These are phyloP conservation scores for Nipponacmea schrenckii DNA, from an alignment of 2,888 invertebrate species.

Conservation along the genomic window DNA sequence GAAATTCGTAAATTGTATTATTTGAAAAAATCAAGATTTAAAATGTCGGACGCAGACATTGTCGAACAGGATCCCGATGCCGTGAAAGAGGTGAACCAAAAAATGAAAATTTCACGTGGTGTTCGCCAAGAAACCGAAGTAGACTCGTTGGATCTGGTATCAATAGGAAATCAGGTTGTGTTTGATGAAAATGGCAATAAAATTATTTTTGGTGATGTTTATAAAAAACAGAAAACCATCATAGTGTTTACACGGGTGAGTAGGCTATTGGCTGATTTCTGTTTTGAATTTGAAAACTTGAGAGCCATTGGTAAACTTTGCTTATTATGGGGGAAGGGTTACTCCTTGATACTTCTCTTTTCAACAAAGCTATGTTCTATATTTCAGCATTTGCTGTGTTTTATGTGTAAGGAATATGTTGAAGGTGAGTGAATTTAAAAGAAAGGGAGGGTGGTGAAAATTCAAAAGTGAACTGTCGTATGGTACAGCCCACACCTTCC, in stretches of 20 bases:
- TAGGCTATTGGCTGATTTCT: neutral
- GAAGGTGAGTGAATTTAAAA: slow-evolving; percentile 45
- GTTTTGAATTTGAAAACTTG: no score
- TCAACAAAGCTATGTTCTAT: neutral
- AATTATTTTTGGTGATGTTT: slow-evolving; percentile 56
- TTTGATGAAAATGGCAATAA: slow-evolving; percentile 55
- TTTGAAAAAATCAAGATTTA: neutral
- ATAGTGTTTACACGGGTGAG: slow-evolving; percentile 56
- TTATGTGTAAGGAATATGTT: slow-evolving; percentile 60
- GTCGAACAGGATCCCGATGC: slow-evolving; percentile 34
- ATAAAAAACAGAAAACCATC: slow-evolving; percentile 59
- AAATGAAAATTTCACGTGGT: slow-evolving; percentile 50
- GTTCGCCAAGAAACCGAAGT: slow-evolving; percentile 42
- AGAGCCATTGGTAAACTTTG: no score
- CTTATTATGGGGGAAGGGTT: no score
- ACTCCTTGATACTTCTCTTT: no score
- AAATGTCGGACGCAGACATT: slow-evolving; percentile 21
- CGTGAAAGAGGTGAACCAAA: slow-evolving; percentile 16
- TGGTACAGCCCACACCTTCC: no score
- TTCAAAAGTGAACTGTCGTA: no score
- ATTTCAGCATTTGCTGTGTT: slow-evolving; percentile 61
- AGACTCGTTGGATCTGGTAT: slow-evolving; percentile 41
- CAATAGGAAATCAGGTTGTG: slow-evolving; percentile 42
- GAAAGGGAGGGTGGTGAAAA: no score
- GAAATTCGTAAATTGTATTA: no score